Evolutionary conservation across 2,113 vertebrate genomes (phyloP).

Genomic region (Telmatochromis brichardi): DNA sequence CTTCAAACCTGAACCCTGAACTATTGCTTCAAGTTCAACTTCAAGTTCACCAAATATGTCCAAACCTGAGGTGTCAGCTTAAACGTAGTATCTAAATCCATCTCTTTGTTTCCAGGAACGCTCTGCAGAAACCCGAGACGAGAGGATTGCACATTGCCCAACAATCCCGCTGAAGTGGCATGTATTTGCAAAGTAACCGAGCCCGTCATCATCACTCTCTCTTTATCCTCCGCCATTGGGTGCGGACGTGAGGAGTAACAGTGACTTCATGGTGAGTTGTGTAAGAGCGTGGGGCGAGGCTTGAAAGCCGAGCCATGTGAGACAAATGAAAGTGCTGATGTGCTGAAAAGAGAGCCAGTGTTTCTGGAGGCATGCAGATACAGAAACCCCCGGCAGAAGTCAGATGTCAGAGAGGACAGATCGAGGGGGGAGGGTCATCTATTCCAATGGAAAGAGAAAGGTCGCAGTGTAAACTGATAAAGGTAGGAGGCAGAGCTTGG

Average conservation of each 20-base stretch:
- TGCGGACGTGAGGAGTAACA: constrained; percentile 47
- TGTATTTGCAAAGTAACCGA: constrained; percentile 17
- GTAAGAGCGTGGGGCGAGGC: constrained; percentile 42
- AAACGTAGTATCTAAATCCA: background rate
- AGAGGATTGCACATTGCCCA: background rate
- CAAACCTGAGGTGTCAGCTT: constrained; percentile 11
- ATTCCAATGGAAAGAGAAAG: constrained; percentile 70
- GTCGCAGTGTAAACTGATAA: constrained; percentile 76
- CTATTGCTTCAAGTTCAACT: constrained; percentile 14
- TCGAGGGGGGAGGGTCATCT: constrained; percentile 10
- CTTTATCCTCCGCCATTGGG: constrained; percentile 4
- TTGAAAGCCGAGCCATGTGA: constrained; percentile 52
- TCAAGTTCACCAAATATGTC: constrained; percentile 31
- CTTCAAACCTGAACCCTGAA: constrained; percentile 30
- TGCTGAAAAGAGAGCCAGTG: constrained; percentile 40
- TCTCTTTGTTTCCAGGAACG: background rate
- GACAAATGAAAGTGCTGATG: constrained; percentile 62
- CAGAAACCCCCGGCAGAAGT: constrained; percentile 16
- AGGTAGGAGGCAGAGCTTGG: constrained; percentile 61
- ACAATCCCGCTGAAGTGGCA: background rate
- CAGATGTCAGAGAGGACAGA: constrained; percentile 35
- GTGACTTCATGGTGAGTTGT: constrained; percentile 58
- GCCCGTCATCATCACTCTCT: background rate
- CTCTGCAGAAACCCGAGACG: background rate
- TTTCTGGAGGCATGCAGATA: constrained; percentile 34